Evolutionary conservation across 2,888 invertebrate species (phyloP).

Genomic region (Tetanocera ferruginea): DNA sequence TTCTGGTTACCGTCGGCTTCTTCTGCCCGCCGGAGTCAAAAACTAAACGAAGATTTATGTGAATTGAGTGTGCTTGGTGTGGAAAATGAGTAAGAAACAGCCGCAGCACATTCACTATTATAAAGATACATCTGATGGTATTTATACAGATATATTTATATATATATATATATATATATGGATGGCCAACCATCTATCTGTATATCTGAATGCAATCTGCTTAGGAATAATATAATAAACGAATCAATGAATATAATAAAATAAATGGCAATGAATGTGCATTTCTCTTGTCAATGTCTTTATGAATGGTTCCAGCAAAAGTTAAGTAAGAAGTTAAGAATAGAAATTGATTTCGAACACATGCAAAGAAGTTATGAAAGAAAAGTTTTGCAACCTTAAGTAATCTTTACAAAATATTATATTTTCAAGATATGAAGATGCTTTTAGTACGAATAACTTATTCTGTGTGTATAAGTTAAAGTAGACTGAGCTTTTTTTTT

Average conservation of each 20-base stretch:
- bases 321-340: not conserved
- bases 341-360: no score
- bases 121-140: not conserved
- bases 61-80: conserved; percentile 42
- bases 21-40: conserved; percentile 37
- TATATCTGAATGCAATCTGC: conserved; percentile 9
- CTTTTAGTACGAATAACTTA: no score
- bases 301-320: not conserved
- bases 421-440: no score
- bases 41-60: conserved; percentile 47
- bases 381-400: no score
- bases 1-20: not conserved
- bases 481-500: no score
- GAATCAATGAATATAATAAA: conserved; percentile 34
- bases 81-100: conserved; percentile 34
- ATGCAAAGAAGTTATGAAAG: no score
- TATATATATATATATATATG: not conserved
- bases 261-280: conserved; percentile 25
- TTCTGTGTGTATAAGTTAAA: no score
- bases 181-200: conserved; percentile 6
- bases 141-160: conserved; percentile 7
- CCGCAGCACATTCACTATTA: conserved; percentile 10
- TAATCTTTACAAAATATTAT: no score
- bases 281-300: not conserved
- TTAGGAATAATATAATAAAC: conserved; percentile 24